phyloP scores from a whole-genome alignment of 2,113 vertebrate species.

The Cyanoramphus novaezelandiae region DNA sequence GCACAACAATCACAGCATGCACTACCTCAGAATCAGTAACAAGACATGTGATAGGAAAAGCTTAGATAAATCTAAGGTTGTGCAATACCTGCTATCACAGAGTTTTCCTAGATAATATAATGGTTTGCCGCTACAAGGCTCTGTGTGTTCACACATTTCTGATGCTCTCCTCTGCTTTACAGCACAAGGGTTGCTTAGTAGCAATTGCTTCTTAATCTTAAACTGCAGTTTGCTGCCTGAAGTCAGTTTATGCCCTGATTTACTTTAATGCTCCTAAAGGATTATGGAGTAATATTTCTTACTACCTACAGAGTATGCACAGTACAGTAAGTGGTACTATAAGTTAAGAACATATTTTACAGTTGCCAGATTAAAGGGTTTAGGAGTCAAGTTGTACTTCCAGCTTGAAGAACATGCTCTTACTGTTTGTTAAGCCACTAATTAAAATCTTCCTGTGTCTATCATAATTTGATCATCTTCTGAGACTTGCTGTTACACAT shows the following conservation, averaged over 20 bases:
- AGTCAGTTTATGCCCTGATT: not conserved
- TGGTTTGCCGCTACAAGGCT: not conserved
- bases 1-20: not conserved
- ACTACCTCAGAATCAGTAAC: not conserved
- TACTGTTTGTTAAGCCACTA: not conserved
- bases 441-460: not conserved
- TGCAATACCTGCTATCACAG: not conserved
- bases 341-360: not conserved
- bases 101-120: not conserved
- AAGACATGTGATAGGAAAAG: not conserved
- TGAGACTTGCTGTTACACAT: not conserved
- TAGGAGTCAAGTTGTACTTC: not conserved
- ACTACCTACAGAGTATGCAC: not conserved
- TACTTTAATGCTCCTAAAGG: not conserved
- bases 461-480: not conserved
- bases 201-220: not conserved
- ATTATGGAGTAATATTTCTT: not conserved
- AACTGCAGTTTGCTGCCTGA: not conserved
- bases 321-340: not conserved
- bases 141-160: rapidly evolving
- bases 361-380: not conserved
- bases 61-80: not conserved
- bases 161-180: not conserved
- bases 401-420: not conserved
- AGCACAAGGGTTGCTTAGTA: rapidly evolving